Evolutionary conservation across 2,797 vertebrate species (phyloP).

Genomic region (Labeo calbasu): DNA sequence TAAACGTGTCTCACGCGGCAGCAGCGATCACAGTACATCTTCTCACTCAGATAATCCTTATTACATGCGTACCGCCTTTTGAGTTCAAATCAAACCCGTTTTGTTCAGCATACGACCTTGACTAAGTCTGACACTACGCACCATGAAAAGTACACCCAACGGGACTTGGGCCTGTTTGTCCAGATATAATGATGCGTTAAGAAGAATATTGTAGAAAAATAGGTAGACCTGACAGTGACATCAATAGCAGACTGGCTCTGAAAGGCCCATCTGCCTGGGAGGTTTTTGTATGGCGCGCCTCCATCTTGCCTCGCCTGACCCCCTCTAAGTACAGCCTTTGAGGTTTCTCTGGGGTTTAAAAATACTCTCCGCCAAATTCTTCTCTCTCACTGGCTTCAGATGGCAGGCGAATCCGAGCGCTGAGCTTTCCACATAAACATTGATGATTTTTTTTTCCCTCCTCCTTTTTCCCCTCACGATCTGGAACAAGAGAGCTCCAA

Average conservation of each 20-base stretch:
- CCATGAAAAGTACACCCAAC: background rate
- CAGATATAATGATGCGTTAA: background rate
- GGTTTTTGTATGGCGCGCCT: slow-evolving; percentile 64
- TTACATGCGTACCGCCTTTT: slow-evolving; percentile 38
- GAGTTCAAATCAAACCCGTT: slow-evolving; percentile 23
- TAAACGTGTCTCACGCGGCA: slow-evolving; percentile 67
- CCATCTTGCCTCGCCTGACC: slow-evolving; percentile 88
- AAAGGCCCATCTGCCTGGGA: slow-evolving; percentile 45
- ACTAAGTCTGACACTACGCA: background rate
- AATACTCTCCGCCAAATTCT: slow-evolving; percentile 78
- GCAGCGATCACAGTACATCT: slow-evolving; percentile 69
- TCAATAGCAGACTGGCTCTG: slow-evolving; percentile 16
- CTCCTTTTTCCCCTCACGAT: slow-evolving; percentile 53
- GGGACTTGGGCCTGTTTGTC: background rate
- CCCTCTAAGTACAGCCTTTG: slow-evolving; percentile 80
- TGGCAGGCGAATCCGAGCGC: slow-evolving; percentile 69
- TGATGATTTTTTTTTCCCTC: slow-evolving; percentile 62
- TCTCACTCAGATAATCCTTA: slow-evolving; percentile 70
- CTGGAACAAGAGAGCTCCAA: slow-evolving; percentile 55
- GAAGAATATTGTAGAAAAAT: background rate
- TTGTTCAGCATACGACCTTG: slow-evolving; percentile 11
- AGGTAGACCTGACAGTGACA: slow-evolving; percentile 21
- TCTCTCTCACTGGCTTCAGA: slow-evolving; percentile 64
- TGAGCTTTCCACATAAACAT: slow-evolving; percentile 66
- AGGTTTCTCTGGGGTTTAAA: slow-evolving; percentile 80